A percentile compares a stretch with the other conserved stretches of the same genome.
phyloP scores from a whole-genome alignment of 2,113 vertebrate species.

The Potamarius usumacintae region DNA sequence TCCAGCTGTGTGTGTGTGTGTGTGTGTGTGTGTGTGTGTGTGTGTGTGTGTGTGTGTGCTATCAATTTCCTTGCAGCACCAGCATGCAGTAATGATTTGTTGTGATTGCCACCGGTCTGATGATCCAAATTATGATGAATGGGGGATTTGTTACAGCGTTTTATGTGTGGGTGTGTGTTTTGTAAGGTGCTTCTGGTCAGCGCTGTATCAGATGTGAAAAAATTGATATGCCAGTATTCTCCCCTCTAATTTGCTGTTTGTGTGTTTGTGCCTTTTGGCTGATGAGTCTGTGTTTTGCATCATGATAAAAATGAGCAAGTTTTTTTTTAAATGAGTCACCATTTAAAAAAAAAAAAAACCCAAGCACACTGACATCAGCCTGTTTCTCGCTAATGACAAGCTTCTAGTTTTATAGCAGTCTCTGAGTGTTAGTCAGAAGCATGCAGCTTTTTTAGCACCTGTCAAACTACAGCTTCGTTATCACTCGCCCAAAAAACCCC shows the following conservation, averaged over 20 bases:
- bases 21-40: too few species aligned
- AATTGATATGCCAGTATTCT: neutral
- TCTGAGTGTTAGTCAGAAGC: constrained; percentile 8
- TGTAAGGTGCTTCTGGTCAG: neutral
- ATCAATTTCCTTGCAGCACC: constrained; percentile 7
- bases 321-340: neutral
- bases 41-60: too few species aligned
- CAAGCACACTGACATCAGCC: neutral
- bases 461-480: neutral
- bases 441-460: neutral
- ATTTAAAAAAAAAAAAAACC: too few species aligned
- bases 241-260: neutral
- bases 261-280: neutral
- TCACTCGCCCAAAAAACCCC: too few species aligned
- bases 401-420: neutral
- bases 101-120: neutral
- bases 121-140: neutral
- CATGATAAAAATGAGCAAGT: neutral
- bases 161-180: neutral
- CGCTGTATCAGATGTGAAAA: neutral
- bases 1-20: neutral
- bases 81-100: constrained; percentile 13
- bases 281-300: neutral
- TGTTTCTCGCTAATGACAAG: neutral
- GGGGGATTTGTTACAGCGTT: neutral